A percentile compares a stretch with the other conserved stretches of the same genome.
Evolutionary conservation across 2,113 vertebrate genomes (phyloP).

Genomic region (Chaetops frenatus): DNA sequence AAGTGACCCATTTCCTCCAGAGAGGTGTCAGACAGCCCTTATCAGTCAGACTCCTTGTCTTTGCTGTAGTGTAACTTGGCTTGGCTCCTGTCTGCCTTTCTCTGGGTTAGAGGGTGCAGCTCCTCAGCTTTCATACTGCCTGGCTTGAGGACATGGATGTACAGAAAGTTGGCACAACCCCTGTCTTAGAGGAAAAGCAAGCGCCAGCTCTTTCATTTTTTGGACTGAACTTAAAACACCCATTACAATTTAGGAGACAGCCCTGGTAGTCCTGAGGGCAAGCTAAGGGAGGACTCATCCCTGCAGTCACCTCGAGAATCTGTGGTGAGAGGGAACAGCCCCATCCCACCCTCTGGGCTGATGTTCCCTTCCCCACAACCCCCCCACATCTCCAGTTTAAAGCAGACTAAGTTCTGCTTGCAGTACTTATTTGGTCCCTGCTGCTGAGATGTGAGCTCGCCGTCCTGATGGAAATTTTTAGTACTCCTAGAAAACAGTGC

Average conservation of each 20-base stretch:
- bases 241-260: neutral
- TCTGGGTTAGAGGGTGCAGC: neutral
- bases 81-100: neutral
- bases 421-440: neutral
- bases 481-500: neutral
- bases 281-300: neutral
- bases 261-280: neutral
- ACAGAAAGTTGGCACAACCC: neutral
- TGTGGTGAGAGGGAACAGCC: neutral
- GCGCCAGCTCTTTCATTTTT: neutral
- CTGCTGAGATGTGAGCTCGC: neutral
- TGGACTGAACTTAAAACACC: neutral
- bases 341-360: neutral
- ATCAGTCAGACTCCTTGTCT: neutral
- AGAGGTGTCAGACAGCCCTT: neutral
- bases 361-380: neutral
- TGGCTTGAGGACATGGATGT: neutral
- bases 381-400: neutral
- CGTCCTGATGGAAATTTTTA: slow-evolving; percentile 34
- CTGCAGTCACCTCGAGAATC: neutral
- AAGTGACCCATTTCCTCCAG: neutral
- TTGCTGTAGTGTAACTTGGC: neutral
- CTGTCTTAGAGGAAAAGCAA: neutral
- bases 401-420: neutral
- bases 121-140: neutral